Percentiles rank a stretch among this genome's conserved stretches.
phyloP scores from a whole-genome alignment of 2,797 vertebrate genomes.

The Argyrosomus regius region DNA sequence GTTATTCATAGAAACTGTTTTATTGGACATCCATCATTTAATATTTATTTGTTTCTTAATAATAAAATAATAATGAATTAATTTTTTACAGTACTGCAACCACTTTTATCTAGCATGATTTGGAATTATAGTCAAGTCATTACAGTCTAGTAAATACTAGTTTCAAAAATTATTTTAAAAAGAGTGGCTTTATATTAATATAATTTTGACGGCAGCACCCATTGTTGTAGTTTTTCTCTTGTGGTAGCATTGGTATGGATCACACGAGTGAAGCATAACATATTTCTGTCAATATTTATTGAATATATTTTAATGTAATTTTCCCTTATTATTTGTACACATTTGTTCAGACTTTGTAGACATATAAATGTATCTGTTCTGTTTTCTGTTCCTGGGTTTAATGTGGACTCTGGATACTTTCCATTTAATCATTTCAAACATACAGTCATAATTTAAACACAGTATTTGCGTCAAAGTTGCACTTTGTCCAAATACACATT shows the following conservation, averaged over 20 bases:
- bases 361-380: neutral
- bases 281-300: neutral
- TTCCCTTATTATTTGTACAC: neutral
- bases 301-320: neutral
- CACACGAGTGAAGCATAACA: neutral
- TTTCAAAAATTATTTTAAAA: neutral
- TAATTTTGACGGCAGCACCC: neutral
- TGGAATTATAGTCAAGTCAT: neutral
- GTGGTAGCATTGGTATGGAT: neutral
- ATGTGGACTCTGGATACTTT: too few species aligned
- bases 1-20: neutral
- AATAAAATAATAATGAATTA: neutral
- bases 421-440: too few species aligned
- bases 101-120: neutral
- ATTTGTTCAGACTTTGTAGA: neutral
- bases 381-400: slow-evolving; percentile 4
- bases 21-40: neutral
- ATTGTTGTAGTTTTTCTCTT: slow-evolving; percentile 13
- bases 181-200: neutral
- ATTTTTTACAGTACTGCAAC: neutral
- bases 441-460: neutral
- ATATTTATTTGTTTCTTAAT: neutral
- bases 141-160: neutral
- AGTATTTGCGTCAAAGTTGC: neutral
- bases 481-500: neutral